Evolutionary conservation across 2,113 vertebrate genomes (phyloP).

Genomic region (Menidia beryllina): DNA sequence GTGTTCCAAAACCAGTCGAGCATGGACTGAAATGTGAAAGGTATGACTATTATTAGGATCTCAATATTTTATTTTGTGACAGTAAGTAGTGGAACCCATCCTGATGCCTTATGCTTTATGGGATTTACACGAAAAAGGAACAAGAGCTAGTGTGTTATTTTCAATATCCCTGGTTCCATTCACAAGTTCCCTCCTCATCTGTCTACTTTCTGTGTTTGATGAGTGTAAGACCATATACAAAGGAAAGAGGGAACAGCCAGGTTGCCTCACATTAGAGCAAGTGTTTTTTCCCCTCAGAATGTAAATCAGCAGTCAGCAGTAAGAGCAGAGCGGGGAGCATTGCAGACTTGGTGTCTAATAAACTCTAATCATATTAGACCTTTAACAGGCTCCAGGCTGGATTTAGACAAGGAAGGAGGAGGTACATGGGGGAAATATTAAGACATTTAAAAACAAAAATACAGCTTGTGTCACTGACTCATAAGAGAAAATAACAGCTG

Average conservation of each 20-base stretch:
- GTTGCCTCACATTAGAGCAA: conserved; percentile 17
- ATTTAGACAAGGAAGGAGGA: conserved; percentile 48
- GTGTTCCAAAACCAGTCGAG: conserved; percentile 22
- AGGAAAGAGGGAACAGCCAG: conserved; percentile 9
- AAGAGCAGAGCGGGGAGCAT: conserved; percentile 47
- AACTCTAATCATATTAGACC: conserved; percentile 74
- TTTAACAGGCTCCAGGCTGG: conserved; percentile 63
- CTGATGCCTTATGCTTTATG: conserved; percentile 4
- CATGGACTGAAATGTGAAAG: conserved; percentile 3
- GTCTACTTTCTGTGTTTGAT: background rate
- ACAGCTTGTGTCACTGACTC: conserved; percentile 41
- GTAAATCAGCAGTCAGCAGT: conserved; percentile 63
- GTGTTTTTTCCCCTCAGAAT: conserved; percentile 53
- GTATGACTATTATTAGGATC: background rate
- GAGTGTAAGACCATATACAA: conserved; percentile 9
- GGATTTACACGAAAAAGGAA: conserved; percentile 1
- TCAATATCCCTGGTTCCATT: background rate
- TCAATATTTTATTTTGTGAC: background rate
- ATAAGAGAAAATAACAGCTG: conserved; percentile 59
- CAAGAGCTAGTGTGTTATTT: background rate
- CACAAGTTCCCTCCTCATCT: background rate
- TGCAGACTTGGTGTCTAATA: conserved; percentile 65
- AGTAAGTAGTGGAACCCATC: background rate
- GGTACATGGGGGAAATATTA: conserved; percentile 27
- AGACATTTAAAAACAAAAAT: conserved; percentile 11